These are phyloP conservation scores for Laupala kohalensis DNA, from an alignment of 1,140 invertebrate species.

Conservation along the genomic window DNA sequence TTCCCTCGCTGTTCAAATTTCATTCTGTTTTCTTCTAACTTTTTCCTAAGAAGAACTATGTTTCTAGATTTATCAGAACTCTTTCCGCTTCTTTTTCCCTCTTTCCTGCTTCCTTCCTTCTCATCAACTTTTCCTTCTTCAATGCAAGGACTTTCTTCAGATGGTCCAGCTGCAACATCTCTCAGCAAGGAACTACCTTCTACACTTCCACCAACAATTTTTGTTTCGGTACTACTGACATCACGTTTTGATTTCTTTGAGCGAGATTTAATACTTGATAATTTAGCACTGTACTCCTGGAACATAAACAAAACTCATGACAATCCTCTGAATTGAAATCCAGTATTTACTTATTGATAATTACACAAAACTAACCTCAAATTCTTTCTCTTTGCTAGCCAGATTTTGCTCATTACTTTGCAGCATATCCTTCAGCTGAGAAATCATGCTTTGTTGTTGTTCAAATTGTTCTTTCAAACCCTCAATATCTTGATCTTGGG, in stretches of 20 bases:
- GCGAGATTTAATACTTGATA: conserved; percentile 5
- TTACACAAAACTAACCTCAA: neutral
- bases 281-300: conserved; percentile 2
- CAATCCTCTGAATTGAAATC: neutral
- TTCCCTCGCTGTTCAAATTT: conserved; percentile 11
- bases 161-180: too few relatives aligned
- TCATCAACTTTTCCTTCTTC: neutral
- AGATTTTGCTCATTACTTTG: conserved; percentile 1
- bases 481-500: neutral
- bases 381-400: neutral
- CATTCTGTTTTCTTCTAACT: conserved; percentile 12
- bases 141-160: too few relatives aligned
- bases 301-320: neutral
- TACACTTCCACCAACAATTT: neutral
- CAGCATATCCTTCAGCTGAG: neutral
- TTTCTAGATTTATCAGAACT: conserved; percentile 5
- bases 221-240: neutral
- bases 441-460: neutral
- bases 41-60: conserved; percentile 5
- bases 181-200: too few relatives aligned
- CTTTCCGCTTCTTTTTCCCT: neutral
- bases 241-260: neutral
- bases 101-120: neutral
- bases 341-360: neutral
- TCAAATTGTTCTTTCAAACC: conserved; percentile 1